Conservation (phyloP, 2,888 invertebrate species). For the Brenthis hecate region DNA sequence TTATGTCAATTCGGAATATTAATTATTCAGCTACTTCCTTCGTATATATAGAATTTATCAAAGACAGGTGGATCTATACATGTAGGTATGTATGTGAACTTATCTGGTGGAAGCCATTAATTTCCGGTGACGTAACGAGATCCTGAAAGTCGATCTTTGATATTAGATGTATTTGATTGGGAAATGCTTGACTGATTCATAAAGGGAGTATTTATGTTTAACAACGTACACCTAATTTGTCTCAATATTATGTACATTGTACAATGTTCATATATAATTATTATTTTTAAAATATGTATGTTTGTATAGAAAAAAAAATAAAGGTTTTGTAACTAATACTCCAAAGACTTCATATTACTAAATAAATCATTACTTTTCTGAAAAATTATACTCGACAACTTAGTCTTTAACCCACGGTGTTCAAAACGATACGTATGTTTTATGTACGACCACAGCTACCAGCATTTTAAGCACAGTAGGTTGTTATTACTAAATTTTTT, state of each 20-base stretch:
- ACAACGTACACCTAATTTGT: background rate
- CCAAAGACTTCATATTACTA: no score
- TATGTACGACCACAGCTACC: no score
- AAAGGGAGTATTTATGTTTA: conserved; percentile 10
- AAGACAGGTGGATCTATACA: background rate
- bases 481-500: no score
- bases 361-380: no score
- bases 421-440: no score
- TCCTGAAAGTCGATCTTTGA: conserved; percentile 40
- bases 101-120: conserved; percentile 41
- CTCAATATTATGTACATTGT: background rate
- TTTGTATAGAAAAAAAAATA: no score
- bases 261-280: background rate
- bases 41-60: no score
- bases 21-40: background rate
- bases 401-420: no score
- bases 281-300: background rate
- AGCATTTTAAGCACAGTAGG: no score
- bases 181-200: conserved; percentile 16
- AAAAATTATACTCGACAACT: no score
- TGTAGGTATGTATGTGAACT: conserved; percentile 19
- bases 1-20: background rate
- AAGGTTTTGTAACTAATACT: no score
- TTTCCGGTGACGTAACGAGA: conserved; percentile 45
- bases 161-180: conserved; percentile 22